Evolutionary conservation across 2,113 vertebrate genomes (phyloP).

Genomic region (Lampris megalopsis): DNA sequence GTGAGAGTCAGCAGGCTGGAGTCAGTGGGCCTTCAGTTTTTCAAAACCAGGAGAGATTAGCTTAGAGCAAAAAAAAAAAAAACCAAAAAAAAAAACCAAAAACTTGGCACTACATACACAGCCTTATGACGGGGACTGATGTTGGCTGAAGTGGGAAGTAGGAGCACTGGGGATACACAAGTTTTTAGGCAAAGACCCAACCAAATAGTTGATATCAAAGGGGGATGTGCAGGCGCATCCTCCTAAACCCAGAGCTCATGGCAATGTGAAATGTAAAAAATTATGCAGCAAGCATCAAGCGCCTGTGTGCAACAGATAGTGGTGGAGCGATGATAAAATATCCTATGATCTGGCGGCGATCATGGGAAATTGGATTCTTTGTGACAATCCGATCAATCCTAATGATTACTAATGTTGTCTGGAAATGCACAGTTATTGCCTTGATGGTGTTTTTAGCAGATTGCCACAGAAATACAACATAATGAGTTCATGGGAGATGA

Average conservation of each 20-base stretch:
- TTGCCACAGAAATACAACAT: slow-evolving; percentile 67
- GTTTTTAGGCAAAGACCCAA: slow-evolving; percentile 50
- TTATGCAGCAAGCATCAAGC: slow-evolving; percentile 39
- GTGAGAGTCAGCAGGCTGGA: slow-evolving; percentile 68
- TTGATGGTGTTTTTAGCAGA: slow-evolving; percentile 37
- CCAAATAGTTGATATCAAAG: slow-evolving; percentile 62
- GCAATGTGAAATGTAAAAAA: slow-evolving; percentile 48
- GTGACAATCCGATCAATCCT: slow-evolving; percentile 41
- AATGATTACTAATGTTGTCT: slow-evolving; percentile 50
- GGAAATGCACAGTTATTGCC: slow-evolving; percentile 51
- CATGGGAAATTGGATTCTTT: slow-evolving; percentile 46
- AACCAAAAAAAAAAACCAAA: too few species aligned
- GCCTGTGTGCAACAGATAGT: slow-evolving; percentile 20
- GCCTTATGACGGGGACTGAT: slow-evolving; percentile 57
- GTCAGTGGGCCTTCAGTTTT: slow-evolving; percentile 76
- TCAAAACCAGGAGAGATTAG: slow-evolving; percentile 74
- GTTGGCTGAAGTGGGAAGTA: slow-evolving; percentile 47
- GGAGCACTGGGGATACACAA: slow-evolving; percentile 40
- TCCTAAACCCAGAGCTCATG: slow-evolving; percentile 37
- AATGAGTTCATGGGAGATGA: slow-evolving; percentile 40
- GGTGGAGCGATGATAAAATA: slow-evolving; percentile 52
- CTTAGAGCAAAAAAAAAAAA: slow-evolving; percentile 47
- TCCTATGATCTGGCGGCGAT: slow-evolving; percentile 33
- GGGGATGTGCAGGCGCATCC: slow-evolving; percentile 33
- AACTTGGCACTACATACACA: slow-evolving; percentile 49